Conservation (phyloP, 2,797 vertebrate genomes). For the Meriones psammophilus region DNA sequence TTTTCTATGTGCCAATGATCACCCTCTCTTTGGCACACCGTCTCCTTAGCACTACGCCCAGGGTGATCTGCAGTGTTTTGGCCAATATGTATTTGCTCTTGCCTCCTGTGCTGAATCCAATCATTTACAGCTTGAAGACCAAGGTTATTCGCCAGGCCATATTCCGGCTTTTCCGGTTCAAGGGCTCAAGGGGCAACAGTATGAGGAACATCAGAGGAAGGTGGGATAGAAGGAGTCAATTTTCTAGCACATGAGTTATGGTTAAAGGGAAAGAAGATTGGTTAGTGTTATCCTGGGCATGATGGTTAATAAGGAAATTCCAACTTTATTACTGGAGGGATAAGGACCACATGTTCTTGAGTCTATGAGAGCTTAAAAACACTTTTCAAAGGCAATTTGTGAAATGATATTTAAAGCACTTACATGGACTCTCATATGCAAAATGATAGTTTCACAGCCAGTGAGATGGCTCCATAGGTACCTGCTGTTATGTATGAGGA, state of each 20-base stretch:
- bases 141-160: conserved; percentile 68
- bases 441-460: background rate
- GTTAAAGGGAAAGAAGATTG: background rate
- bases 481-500: background rate
- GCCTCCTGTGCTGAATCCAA: conserved; percentile 81
- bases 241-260: background rate
- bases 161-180: conserved; percentile 55
- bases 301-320: background rate
- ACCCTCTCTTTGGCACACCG: conserved; percentile 77
- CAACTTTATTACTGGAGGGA: background rate
- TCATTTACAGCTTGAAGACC: conserved; percentile 83
- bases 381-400: conserved; percentile 34
- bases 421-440: background rate
- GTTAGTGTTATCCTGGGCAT: background rate
- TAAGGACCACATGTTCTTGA: background rate
- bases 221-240: background rate
- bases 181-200: background rate
- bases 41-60: conserved; percentile 66
- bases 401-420: background rate
- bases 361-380: background rate
- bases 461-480: background rate
- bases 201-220: background rate
- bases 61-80: conserved; percentile 72
- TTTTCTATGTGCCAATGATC: conserved; percentile 82
- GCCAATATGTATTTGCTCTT: conserved; percentile 80